phyloP scores from a whole-genome alignment of 2,113 vertebrate genomes.

The Tricholaema leucomelas region DNA sequence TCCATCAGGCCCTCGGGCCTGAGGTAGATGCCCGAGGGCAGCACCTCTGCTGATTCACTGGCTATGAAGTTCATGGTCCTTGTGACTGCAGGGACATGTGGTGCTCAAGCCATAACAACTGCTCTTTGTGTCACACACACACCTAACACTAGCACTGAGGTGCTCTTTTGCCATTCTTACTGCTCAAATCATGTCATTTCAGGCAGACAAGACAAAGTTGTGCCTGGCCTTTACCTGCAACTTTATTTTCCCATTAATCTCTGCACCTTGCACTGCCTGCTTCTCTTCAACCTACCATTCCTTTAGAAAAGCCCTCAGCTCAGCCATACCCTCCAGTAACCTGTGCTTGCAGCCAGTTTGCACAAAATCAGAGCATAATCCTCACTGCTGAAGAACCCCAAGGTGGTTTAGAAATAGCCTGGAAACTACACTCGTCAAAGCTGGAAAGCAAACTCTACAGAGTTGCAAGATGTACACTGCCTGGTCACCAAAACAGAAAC shows the following conservation, averaged over 20 bases:
- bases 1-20: neutral
- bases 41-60: neutral
- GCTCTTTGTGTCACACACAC: neutral
- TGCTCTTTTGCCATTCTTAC: neutral
- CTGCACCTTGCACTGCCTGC: neutral
- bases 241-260: neutral
- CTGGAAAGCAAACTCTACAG: neutral
- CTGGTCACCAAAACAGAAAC: neutral
- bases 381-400: neutral
- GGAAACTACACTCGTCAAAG: neutral
- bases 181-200: neutral
- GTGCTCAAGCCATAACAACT: neutral
- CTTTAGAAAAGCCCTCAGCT: neutral
- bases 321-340: neutral
- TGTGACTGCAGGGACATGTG: neutral
- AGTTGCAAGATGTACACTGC: neutral
- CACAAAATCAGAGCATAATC: neutral
- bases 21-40: fast-evolving
- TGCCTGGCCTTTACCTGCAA: neutral
- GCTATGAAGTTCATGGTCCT: neutral
- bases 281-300: neutral
- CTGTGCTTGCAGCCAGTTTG: neutral
- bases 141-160: fast-evolving
- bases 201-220: neutral
- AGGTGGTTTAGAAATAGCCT: neutral